phyloP scores from a whole-genome alignment of 1,140 invertebrate species.

The Coptotermes formosanus region DNA sequence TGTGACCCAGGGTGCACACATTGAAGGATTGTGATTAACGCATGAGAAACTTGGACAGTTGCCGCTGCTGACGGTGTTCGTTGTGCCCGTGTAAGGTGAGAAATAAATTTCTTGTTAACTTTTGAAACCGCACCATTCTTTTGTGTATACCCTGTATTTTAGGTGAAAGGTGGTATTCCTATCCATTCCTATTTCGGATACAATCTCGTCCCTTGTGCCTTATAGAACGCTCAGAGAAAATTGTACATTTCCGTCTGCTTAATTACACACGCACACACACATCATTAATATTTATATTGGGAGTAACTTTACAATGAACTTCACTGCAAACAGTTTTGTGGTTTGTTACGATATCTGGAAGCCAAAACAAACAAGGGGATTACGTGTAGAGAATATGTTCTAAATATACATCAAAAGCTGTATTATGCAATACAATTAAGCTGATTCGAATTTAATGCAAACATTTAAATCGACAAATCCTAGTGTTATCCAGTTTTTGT shows the following conservation, averaged over 20 bases:
- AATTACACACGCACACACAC: background rate
- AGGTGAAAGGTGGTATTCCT: too few species aligned
- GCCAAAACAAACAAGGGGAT: background rate
- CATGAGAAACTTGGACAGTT: too few species aligned
- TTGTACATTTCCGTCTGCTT: background rate
- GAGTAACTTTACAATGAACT: constrained; percentile 1
- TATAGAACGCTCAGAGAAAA: too few species aligned
- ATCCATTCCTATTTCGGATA: too few species aligned
- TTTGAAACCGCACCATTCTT: too few species aligned
- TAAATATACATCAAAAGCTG: background rate
- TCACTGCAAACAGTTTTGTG: background rate
- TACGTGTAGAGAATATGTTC: background rate
- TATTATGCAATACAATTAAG: background rate
- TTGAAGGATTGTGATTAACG: too few species aligned
- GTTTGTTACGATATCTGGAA: background rate
- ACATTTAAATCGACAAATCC: background rate
- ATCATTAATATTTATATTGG: background rate
- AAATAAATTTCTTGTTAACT: too few species aligned
- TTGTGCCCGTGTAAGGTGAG: too few species aligned
- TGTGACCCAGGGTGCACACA: too few species aligned
- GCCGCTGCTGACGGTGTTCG: too few species aligned
- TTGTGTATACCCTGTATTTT: too few species aligned
- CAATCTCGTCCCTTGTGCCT: too few species aligned
- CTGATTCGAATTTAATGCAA: background rate
- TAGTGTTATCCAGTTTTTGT: background rate